Conservation (phyloP, 2,113 vertebrate species). For the Saguinus midas region DNA sequence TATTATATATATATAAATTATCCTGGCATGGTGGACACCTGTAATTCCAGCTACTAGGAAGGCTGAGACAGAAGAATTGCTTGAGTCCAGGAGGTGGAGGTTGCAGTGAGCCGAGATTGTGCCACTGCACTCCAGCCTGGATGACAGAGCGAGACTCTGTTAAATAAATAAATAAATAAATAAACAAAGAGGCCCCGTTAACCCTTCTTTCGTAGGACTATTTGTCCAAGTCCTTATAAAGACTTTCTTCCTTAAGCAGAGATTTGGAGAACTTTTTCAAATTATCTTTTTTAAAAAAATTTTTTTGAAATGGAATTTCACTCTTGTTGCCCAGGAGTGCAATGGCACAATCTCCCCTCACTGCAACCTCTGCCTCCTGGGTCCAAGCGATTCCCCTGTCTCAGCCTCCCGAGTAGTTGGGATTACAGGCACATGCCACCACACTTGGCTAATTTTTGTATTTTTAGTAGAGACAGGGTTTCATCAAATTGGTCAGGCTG, state of each 20-base stretch:
- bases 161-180: neutral
- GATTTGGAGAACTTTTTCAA: neutral
- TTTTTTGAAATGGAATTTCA: no score
- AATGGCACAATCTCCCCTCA: no score
- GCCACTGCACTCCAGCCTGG: neutral
- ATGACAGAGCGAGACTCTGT: neutral
- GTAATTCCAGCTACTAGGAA: neutral
- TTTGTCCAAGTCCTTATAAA: neutral
- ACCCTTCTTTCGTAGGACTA: neutral
- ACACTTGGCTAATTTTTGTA: no score
- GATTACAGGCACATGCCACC: no score
- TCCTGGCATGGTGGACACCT: neutral
- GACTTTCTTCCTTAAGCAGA: neutral
- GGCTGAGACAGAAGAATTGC: neutral
- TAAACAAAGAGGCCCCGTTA: neutral
- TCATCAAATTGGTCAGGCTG: no score
- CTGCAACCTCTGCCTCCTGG: no score
- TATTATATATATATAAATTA: no score
- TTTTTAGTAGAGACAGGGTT: no score
- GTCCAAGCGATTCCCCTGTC: no score
- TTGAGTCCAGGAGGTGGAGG: no score
- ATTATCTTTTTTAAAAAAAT: neutral
- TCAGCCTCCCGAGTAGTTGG: no score
- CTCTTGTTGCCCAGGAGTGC: no score
- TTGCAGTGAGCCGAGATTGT: neutral